These are phyloP conservation scores for Gallinago stenura DNA, from an alignment of 2,797 vertebrate species.

Conservation along the genomic window DNA sequence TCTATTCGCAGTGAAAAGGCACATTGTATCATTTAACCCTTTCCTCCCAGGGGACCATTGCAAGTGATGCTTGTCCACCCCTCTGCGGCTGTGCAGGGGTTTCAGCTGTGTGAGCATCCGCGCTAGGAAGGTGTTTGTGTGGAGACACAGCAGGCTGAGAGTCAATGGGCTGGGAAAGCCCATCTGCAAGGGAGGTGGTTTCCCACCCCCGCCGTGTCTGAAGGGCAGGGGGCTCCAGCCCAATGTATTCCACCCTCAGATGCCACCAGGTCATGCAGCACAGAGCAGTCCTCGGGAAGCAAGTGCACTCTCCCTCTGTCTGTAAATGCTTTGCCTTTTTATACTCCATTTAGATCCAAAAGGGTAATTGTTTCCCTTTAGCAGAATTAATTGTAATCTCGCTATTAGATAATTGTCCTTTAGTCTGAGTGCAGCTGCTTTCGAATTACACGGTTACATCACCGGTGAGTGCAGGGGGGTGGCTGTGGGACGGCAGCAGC, in stretches of 20 bases:
- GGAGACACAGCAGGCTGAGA: neutral
- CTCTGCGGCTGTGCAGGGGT: neutral
- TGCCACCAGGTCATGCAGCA: neutral
- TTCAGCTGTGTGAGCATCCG: accelerated
- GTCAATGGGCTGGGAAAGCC: neutral
- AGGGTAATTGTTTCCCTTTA: conserved; percentile 47
- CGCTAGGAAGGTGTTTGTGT: neutral
- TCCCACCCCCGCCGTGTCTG: accelerated
- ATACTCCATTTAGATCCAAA: neutral
- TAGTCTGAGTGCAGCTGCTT: conserved; percentile 16
- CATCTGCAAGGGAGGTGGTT: neutral
- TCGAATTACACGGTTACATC: neutral
- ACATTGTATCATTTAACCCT: neutral
- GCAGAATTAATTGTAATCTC: conserved; percentile 31
- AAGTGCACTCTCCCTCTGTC: neutral
- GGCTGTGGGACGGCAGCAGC: neutral
- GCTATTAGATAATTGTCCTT: conserved; percentile 12
- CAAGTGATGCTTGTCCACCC: neutral
- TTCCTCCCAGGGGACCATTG: accelerated
- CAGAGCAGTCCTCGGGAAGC: neutral
- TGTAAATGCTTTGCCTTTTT: neutral
- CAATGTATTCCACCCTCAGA: accelerated
- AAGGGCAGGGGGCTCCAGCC: neutral
- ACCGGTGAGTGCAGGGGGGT: accelerated
- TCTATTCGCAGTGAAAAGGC: neutral